phyloP scores from a whole-genome alignment of 2,797 vertebrate species.

The Sebastes paucispinis region DNA sequence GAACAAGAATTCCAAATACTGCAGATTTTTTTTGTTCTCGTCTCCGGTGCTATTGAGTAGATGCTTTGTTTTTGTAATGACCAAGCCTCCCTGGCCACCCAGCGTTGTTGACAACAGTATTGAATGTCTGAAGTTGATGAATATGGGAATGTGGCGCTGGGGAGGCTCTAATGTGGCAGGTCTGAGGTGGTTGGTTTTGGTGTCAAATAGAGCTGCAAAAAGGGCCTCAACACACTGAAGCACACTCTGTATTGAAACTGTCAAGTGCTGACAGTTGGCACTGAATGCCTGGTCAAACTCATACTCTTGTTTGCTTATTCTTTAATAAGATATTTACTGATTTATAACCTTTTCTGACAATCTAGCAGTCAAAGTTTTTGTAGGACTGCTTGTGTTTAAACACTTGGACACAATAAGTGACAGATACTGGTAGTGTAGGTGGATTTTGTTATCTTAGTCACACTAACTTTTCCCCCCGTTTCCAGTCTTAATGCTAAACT shows the following conservation, averaged over 20 bases:
- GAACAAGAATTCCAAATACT: conserved; percentile 53
- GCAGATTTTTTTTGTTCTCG: conserved; percentile 18
- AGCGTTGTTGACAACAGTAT: conserved; percentile 31
- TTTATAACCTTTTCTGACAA: neutral
- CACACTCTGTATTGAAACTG: neutral
- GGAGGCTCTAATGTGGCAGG: neutral
- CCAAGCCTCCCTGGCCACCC: conserved; percentile 43
- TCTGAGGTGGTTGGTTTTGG: neutral
- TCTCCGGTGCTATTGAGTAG: conserved; percentile 32
- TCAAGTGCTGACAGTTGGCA: neutral
- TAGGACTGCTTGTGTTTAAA: neutral
- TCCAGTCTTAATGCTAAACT: neutral
- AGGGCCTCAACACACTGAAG: neutral
- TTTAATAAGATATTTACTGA: neutral
- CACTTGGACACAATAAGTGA: neutral
- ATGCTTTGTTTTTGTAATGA: conserved; percentile 49
- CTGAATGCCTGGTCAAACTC: neutral
- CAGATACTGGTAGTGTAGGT: neutral
- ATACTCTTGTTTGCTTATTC: neutral
- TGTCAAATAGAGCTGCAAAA: neutral
- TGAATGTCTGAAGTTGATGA: conserved; percentile 36
- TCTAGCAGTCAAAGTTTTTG: neutral
- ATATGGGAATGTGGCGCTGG: conserved; percentile 20
- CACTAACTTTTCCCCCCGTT: neutral
- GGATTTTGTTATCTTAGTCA: neutral